phyloP scores from a whole-genome alignment of 2,113 vertebrate genomes.

The Megaceryle torquata region DNA sequence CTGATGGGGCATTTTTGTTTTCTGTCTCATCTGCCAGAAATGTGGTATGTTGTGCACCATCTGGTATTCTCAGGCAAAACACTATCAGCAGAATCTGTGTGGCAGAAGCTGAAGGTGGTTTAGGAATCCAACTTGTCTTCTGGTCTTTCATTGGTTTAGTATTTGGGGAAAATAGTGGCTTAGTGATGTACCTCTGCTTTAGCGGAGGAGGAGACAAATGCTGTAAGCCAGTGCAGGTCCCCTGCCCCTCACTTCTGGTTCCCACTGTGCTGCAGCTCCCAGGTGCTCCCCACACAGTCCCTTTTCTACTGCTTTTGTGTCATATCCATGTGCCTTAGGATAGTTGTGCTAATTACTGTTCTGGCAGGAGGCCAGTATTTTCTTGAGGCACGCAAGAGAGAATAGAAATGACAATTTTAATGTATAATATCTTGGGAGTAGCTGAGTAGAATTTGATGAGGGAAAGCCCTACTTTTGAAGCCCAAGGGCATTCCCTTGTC shows the following conservation, averaged over 20 bases:
- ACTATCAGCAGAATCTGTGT: not conserved
- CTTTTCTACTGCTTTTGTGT: not conserved
- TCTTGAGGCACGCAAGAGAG: not conserved
- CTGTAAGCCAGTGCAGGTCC: not conserved
- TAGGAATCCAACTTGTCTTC: not conserved
- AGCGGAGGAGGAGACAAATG: not conserved
- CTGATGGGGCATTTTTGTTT: not conserved
- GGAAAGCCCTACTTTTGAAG: not conserved
- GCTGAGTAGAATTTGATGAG: not conserved
- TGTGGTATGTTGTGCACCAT: rapidly evolving
- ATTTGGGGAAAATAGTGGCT: not conserved
- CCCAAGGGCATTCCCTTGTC: not conserved
- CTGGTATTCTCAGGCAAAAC: not conserved
- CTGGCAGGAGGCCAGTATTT: not conserved
- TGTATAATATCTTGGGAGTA: not conserved
- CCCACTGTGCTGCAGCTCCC: not conserved
- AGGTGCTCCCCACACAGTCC: rapidly evolving
- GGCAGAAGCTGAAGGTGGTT: not conserved
- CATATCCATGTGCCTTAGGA: not conserved
- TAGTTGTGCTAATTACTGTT: not conserved
- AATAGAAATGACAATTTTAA: not conserved
- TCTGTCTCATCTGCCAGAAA: not conserved
- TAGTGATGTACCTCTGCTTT: not conserved
- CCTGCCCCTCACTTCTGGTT: not conserved
- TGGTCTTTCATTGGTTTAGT: not conserved